Percentiles rank a stretch among this genome's conserved stretches.
These are phyloP conservation scores for Sarcophaga peregrina DNA, from an alignment of 1,140 invertebrate genomes.

Conservation along the genomic window DNA sequence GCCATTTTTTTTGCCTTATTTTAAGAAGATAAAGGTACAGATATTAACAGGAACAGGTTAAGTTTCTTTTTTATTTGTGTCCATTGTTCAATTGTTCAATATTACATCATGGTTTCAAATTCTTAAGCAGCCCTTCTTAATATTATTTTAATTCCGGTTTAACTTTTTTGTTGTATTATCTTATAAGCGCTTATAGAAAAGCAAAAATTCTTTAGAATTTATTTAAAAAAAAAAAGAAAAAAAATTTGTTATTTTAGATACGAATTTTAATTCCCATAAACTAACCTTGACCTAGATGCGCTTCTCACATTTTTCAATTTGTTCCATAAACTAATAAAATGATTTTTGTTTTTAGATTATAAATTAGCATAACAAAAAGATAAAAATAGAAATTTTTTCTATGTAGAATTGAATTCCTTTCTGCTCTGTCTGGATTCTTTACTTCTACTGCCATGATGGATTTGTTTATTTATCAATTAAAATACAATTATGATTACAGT, in stretches of 20 bases:
- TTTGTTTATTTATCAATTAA: conserved; percentile 1
- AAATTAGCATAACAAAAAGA: not conserved
- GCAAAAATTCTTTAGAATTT: conserved; percentile 10
- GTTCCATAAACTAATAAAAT: not conserved
- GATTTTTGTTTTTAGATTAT: not conserved
- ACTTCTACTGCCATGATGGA: not conserved
- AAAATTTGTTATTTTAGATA: conserved; percentile 28
- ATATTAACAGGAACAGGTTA: conserved; percentile 28
- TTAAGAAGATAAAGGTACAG: not conserved
- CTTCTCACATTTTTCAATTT: not conserved
- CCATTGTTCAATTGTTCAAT: not conserved
- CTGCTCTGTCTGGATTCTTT: not conserved
- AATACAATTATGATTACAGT: not conserved
- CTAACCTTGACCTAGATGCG: conserved; percentile 29
- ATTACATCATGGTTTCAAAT: conserved; percentile 33
- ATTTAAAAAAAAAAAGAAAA: not conserved
- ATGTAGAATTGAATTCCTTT: not conserved
- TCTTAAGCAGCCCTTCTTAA: not conserved
- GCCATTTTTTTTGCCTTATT: conserved; percentile 22
- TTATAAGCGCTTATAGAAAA: no score
- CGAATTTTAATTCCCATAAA: not conserved
- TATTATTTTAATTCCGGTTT: conserved; percentile 9
- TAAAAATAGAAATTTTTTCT: no score
- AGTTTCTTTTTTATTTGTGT: not conserved
- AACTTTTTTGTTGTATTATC: not conserved